A percentile compares a stretch with the other conserved stretches of the same genome.
phyloP scores from a whole-genome alignment of 1,140 invertebrate genomes.

The Cherax destructor region DNA sequence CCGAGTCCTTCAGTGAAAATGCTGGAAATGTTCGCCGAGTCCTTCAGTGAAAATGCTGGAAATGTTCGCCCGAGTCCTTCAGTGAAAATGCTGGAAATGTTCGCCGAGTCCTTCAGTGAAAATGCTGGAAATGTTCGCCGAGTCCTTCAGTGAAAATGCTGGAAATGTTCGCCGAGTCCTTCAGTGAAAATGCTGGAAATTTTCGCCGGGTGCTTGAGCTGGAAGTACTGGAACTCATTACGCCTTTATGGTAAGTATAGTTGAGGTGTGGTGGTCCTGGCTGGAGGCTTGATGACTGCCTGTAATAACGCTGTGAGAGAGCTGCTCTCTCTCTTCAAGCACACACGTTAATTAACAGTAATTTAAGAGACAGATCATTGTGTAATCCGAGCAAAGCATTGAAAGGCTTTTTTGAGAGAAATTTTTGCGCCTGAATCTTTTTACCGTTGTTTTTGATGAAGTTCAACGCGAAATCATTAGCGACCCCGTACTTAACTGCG shows the following conservation, averaged over 20 bases:
- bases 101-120: too few species aligned
- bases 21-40: not conserved
- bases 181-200: too few species aligned
- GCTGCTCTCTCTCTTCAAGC: not conserved
- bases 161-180: not conserved
- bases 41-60: too few species aligned
- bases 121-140: too few species aligned
- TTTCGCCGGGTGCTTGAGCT: not conserved
- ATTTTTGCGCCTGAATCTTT: constrained; percentile 21
- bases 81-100: not conserved
- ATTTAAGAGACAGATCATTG: constrained; percentile 14
- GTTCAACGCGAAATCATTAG: constrained; percentile 20
- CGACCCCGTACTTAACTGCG: constrained; percentile 4
- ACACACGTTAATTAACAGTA: not conserved
- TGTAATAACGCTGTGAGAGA: not conserved
- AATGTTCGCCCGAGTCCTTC: too few species aligned
- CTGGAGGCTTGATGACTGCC: not conserved
- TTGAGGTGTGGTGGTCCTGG: not conserved
- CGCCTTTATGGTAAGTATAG: not conserved
- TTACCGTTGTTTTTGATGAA: constrained; percentile 19
- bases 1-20: too few species aligned
- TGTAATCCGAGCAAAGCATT: constrained; percentile 13
- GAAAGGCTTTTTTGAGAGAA: not conserved
- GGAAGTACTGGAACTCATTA: not conserved
- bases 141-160: too few species aligned